These are phyloP conservation scores for Drosophila neutralis DNA, from an alignment of 2,888 invertebrate genomes.

Conservation along the genomic window DNA sequence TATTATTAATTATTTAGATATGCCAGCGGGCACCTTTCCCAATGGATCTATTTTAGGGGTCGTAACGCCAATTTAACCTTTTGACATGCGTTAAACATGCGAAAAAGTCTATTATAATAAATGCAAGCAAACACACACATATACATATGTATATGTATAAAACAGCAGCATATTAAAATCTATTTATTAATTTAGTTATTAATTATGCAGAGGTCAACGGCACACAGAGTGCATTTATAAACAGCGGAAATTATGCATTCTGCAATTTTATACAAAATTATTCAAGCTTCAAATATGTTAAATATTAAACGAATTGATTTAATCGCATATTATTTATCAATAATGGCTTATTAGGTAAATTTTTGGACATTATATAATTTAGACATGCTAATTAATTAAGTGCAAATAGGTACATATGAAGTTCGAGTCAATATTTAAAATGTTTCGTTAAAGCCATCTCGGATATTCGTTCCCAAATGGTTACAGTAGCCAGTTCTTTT, in stretches of 20 bases:
- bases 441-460: not conserved
- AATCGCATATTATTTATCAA: constrained; percentile 9
- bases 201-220: constrained; percentile 39
- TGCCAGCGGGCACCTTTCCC: constrained; percentile 23
- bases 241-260: constrained; percentile 56
- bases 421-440: not conserved
- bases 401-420: not conserved
- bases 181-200: constrained; percentile 71
- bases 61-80: constrained; percentile 45
- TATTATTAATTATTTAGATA: constrained; percentile 60
- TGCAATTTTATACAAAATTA: constrained; percentile 24
- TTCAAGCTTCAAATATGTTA: not conserved
- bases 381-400: not conserved
- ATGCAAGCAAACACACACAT: not conserved
- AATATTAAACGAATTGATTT: constrained; percentile 16
- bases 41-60: constrained; percentile 16
- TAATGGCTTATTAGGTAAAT: constrained; percentile 3
- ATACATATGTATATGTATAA: not conserved
- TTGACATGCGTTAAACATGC: constrained; percentile 50
- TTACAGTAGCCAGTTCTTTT: not conserved
- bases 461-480: not conserved
- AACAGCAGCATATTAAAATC: not conserved
- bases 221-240: constrained; percentile 28
- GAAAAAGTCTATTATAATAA: constrained; percentile 23
- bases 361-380: not conserved